phyloP scores from a whole-genome alignment of 2,888 invertebrate genomes.

The Anthoptus insignis region DNA sequence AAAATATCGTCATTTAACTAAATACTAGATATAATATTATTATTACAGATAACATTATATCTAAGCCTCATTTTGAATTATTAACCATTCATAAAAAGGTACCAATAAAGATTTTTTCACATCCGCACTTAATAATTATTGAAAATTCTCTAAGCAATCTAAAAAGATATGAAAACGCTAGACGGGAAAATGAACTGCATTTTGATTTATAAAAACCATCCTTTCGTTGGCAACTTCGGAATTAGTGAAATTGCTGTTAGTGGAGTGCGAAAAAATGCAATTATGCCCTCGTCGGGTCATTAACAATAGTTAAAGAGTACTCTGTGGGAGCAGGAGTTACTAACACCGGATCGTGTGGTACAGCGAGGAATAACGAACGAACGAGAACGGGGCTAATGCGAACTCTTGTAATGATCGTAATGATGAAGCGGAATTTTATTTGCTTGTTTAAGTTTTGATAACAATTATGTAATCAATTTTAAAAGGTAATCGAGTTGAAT shows the following conservation, averaged over 20 bases:
- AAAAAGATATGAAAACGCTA: constrained; percentile 9
- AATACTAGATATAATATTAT: too few relatives aligned
- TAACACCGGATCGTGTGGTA: constrained; percentile 29
- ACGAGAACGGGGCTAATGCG: constrained; percentile 18
- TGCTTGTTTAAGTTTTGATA: too few relatives aligned
- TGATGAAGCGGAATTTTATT: too few relatives aligned
- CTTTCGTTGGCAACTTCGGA: constrained; percentile 64
- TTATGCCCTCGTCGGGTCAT: constrained; percentile 81
- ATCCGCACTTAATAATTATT: too few relatives aligned
- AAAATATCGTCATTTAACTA: too few relatives aligned
- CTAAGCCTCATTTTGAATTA: too few relatives aligned
- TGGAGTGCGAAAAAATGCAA: constrained; percentile 77
- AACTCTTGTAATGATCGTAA: background rate
- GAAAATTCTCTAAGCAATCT: background rate
- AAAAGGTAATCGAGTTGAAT: too few relatives aligned
- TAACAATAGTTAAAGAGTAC: constrained; percentile 77
- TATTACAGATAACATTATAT: too few relatives aligned
- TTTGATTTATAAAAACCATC: constrained; percentile 51
- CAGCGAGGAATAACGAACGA: too few relatives aligned
- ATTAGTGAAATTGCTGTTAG: constrained; percentile 80
- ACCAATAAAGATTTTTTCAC: too few relatives aligned
- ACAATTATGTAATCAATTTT: too few relatives aligned
- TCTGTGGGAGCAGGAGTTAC: constrained; percentile 49
- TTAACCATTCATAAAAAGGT: too few relatives aligned
- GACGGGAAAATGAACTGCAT: constrained; percentile 29